Conservation (phyloP, 2,797 vertebrate species). For the Peromyscus eremicus region DNA sequence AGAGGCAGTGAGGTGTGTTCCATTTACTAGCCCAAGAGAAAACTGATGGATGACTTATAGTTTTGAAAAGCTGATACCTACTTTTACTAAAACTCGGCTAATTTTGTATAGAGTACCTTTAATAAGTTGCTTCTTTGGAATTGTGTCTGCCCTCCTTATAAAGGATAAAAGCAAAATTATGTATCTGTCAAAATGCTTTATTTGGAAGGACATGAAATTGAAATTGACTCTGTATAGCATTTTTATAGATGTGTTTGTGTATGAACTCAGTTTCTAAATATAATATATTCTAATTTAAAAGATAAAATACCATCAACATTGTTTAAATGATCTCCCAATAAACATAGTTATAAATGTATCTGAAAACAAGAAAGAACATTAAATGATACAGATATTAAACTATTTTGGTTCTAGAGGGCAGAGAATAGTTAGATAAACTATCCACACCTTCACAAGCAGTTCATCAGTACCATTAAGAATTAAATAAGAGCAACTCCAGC, state of each 20-base stretch:
- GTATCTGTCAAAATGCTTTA: slow-evolving; percentile 17
- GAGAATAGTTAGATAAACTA: slow-evolving; percentile 48
- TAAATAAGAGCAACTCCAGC: neutral
- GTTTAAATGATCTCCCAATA: neutral
- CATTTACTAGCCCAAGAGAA: neutral
- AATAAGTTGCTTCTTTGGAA: neutral
- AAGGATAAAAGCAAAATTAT: slow-evolving; percentile 39
- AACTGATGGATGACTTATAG: neutral
- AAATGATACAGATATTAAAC: slow-evolving; percentile 41
- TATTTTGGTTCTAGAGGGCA: slow-evolving; percentile 49
- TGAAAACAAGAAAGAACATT: slow-evolving; percentile 37
- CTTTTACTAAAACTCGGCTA: slow-evolving; percentile 4
- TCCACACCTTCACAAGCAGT: neutral
- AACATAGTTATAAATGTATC: slow-evolving; percentile 59
- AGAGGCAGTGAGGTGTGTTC: neutral
- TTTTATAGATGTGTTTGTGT: neutral
- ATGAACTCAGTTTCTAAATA: neutral
- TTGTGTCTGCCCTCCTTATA: neutral
- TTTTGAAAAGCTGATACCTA: neutral
- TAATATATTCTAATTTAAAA: slow-evolving; percentile 68
- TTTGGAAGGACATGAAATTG: neutral
- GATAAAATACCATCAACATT: slow-evolving; percentile 22
- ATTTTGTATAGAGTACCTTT: neutral
- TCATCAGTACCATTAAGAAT: neutral
- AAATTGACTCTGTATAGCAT: slow-evolving; percentile 31